Evolutionary conservation across 2,113 vertebrate species (phyloP), one percentile per base, ranked within the genome.

Genomic region (Phodopus roborovskii): DNA sequence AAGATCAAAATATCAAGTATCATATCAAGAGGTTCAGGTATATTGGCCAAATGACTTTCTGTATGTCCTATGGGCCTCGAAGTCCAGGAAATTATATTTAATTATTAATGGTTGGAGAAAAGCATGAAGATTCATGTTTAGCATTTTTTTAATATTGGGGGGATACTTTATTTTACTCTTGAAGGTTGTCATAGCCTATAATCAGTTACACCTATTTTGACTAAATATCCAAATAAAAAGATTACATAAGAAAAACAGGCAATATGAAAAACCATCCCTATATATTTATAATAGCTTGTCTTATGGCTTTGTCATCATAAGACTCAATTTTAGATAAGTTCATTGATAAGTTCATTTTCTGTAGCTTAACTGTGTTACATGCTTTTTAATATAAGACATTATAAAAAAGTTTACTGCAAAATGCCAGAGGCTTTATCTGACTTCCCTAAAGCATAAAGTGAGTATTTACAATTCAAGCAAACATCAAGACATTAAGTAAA

Each of bases 391-490:
- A 62, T 77, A 86, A 96, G 13, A 82, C 7, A 15, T 70, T 83
- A 92, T 45, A 77, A 95, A 95, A 45, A 83, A 87, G 45, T 26
- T 91, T 53, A 66, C 4, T 94, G 36, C 5, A 84, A 94, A 95
- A 90, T 75, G 45, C 45, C 74, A 96, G n/a, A 53, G 19, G 36
- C 75, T 92, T 96, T 42, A n/a, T 93, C 19, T 91, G 30, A 92
- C 53, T 42, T 75, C 82, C 16, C 82, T 56, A 82, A 95, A 86
- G 58, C 26, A 93, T 89, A 75, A 89, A 77, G 90, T 36, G 78
- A 11, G 68, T 94, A 45, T 77, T 77, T 89, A 42, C 28, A n/a
- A 87, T 87, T 95, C 95, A 92, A 95, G 60, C 24, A 56, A 92
- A 66, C 87, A 78, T 36, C 56, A 53, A 92, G 33, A 78, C 82